Conservation (phyloP, 2,113 vertebrate species). For the Pseudonaja textilis region DNA sequence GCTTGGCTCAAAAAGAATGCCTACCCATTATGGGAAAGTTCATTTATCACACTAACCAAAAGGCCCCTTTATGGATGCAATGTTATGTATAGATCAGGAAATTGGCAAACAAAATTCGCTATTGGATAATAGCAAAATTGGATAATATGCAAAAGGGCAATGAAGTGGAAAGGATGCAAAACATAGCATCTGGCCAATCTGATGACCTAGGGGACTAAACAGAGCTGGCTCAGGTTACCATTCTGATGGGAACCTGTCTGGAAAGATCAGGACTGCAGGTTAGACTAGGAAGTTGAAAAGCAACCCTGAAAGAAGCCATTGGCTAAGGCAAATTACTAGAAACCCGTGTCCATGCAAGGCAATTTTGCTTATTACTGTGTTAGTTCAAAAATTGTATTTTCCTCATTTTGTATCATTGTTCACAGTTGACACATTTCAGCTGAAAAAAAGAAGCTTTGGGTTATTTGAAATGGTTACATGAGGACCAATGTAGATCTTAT, state of each 20-base stretch:
- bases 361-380: not conserved
- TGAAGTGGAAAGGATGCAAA: not conserved
- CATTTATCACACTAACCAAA: not conserved
- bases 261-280: not conserved
- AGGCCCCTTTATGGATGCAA: not conserved
- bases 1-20: not conserved
- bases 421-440: not conserved
- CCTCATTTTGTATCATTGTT: not conserved
- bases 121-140: not conserved
- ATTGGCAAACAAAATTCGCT: not conserved
- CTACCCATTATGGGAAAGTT: not conserved
- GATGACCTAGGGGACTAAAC: not conserved
- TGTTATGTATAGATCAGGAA: not conserved
- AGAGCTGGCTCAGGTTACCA: not conserved
- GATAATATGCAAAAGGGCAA: not conserved
- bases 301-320: not conserved
- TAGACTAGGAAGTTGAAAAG: not conserved
- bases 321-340: not conserved
- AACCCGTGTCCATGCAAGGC: not conserved
- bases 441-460: not conserved
- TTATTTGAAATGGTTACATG: not conserved
- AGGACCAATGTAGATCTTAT: not conserved
- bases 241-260: not conserved
- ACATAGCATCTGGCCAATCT: not conserved
- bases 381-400: not conserved